Evolutionary conservation across 2,797 vertebrate species (phyloP).

Genomic region (Nothura maculosa): DNA sequence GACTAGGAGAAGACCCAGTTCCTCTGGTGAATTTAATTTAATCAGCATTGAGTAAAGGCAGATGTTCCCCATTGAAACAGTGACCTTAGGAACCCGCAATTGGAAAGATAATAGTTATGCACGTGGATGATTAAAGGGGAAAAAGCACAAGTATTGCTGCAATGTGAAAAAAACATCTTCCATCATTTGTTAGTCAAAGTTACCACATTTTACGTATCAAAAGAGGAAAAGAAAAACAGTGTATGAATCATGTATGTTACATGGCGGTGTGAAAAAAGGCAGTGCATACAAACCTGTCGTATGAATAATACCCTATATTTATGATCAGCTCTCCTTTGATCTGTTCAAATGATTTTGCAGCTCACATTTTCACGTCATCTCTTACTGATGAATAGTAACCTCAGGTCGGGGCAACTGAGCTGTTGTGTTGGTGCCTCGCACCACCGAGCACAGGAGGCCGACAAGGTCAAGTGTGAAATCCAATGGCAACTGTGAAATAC

Average conservation of each 20-base stretch:
- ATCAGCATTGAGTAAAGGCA: background rate
- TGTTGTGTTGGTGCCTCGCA: background rate
- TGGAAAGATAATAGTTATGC: background rate
- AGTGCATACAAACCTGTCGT: background rate
- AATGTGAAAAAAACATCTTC: background rate
- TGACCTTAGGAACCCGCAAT: background rate
- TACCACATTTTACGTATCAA: background rate
- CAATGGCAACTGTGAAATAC: background rate
- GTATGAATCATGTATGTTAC: background rate
- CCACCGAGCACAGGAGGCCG: background rate
- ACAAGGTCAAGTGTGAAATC: background rate
- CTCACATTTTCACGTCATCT: background rate
- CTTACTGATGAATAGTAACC: background rate
- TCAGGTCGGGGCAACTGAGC: background rate
- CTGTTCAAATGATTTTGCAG: background rate
- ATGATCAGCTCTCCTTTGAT: background rate
- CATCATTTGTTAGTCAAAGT: background rate
- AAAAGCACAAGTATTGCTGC: background rate
- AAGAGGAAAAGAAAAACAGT: background rate
- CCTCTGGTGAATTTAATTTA: background rate
- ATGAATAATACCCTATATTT: background rate
- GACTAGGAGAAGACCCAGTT: background rate
- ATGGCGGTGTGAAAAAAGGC: background rate
- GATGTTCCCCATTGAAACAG: background rate
- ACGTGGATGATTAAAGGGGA: background rate